Base-by-base conservation (phyloP, 92 coral and sea anemone species). In the Anthopleura xanthogrammica region DNA sequence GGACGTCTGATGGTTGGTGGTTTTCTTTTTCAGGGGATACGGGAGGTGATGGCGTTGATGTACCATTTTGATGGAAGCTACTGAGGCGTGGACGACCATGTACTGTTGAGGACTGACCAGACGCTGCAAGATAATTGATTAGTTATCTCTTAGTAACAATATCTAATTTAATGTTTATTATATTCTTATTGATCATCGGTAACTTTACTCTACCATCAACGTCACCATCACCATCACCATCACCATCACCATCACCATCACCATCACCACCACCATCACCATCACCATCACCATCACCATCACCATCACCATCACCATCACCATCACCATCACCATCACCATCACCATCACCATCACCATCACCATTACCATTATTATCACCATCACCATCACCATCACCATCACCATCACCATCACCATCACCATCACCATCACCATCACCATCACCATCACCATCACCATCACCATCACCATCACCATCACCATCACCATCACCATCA, bases 61-160 rank as follows among this genome's bases (percentile, higher is more conserved):
- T 82, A 52, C 81, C 83, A 4, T 79, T 74, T 6, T 85, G 87
- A 85, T 91, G 92, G 22, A 97, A 97, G 80, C 99, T 97, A 72
- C 98, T 97, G 65, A 90, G 83, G 20, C 91, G 87, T n/a, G 97
- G 94, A 48, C 95, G 85, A n/a, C 77, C 85, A 54, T 58, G 83
- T 11, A 64, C 84, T 24, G 89, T 87, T 14, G 89, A 56, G 5
- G 87, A 62, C 40, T 80, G 71, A 16, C 83, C 52, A n/a, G 87
- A 12, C 24, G 76, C 90, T 87, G 57, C 36, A 24, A 66, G 73
- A 5, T 22, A 9, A 56, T 16, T 12, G 5, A 58, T 58, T 58
- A 5, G n/a, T 58, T 12, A 58, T n/a, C n/a, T n/a, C n/a, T n/a
- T n/a, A n/a, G n/a, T n/a, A n/a, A n/a, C 7, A 43, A 43, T 43